Conservation (phyloP, 2,113 vertebrate genomes). For the Pseudopodoces humilis region DNA sequence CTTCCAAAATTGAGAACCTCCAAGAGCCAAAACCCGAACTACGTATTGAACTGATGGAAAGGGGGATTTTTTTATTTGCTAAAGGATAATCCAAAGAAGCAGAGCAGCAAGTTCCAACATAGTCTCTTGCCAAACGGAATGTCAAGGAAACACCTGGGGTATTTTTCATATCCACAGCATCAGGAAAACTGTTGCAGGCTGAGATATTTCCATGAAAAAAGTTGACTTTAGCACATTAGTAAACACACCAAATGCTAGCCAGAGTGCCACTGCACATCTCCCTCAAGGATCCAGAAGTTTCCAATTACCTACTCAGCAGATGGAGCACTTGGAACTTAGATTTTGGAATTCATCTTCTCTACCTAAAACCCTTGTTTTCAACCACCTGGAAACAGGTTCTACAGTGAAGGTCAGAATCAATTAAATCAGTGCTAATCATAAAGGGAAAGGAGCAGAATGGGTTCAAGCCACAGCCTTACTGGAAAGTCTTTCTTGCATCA, state of each 20-base stretch:
- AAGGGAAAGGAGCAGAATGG: not conserved
- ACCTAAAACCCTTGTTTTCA: not conserved
- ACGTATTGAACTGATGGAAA: not conserved
- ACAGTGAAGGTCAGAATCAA: not conserved
- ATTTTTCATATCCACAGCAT: not conserved
- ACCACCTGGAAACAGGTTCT: not conserved
- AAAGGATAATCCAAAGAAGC: not conserved
- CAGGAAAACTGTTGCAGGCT: not conserved
- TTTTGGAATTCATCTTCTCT: not conserved
- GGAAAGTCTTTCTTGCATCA: not conserved
- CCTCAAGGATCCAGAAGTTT: not conserved
- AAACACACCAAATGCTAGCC: not conserved
- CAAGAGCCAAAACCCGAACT: not conserved
- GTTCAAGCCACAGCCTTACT: not conserved
- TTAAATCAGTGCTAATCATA: not conserved
- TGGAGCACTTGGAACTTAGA: not conserved
- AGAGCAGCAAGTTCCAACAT: not conserved
- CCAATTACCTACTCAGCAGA: not conserved
- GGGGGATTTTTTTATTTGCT: not conserved
- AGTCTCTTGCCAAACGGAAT: not conserved
- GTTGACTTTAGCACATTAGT: fast-evolving
- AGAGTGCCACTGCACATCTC: not conserved
- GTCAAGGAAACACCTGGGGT: not conserved
- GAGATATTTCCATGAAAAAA: not conserved
- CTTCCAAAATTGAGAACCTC: not conserved